These are phyloP conservation scores for Syngnathoides biaculeatus DNA, from an alignment of 2,113 vertebrate genomes.

Conservation along the genomic window DNA sequence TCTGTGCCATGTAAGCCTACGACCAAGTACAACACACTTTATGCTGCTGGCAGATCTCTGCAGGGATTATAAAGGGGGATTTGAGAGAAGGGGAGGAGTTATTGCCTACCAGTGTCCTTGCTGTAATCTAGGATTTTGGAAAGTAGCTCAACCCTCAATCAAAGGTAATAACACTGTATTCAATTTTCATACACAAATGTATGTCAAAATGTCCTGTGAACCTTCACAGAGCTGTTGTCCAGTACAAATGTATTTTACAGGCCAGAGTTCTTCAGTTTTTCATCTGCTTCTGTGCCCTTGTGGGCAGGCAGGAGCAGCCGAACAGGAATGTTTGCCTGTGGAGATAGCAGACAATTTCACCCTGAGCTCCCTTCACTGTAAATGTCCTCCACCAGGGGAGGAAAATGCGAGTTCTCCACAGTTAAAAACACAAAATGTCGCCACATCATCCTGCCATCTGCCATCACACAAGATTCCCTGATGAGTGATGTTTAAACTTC, in stretches of 20 bases:
- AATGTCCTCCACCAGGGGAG: not conserved
- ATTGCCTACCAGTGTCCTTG: slow-evolving; percentile 46
- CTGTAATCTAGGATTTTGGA: slow-evolving; percentile 51
- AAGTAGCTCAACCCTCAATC: slow-evolving; percentile 5
- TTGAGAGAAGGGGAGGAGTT: slow-evolving; percentile 45
- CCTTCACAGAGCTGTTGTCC: not conserved
- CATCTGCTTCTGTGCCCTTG: slow-evolving; percentile 18
- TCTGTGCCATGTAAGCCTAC: not conserved
- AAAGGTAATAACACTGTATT: not conserved
- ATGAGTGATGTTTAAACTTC: not conserved
- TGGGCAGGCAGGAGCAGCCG: slow-evolving; percentile 24
- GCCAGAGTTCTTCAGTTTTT: not conserved
- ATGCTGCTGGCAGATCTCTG: slow-evolving; percentile 52
- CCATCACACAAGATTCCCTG: not conserved
- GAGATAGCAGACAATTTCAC: slow-evolving; percentile 43
- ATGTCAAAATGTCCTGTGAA: not conserved
- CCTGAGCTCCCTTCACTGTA: not conserved
- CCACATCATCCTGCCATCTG: too few relatives aligned
- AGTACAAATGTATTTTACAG: not conserved
- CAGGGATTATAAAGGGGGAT: slow-evolving; percentile 58
- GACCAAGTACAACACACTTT: slow-evolving; percentile 33
- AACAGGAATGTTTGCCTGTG: slow-evolving; percentile 37
- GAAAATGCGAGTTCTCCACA: slow-evolving; percentile 5
- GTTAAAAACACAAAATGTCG: slow-evolving; percentile 1
- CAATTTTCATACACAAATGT: not conserved